phyloP scores from a whole-genome alignment of 1,140 invertebrate genomes.

The Drosophila bifasciata region DNA sequence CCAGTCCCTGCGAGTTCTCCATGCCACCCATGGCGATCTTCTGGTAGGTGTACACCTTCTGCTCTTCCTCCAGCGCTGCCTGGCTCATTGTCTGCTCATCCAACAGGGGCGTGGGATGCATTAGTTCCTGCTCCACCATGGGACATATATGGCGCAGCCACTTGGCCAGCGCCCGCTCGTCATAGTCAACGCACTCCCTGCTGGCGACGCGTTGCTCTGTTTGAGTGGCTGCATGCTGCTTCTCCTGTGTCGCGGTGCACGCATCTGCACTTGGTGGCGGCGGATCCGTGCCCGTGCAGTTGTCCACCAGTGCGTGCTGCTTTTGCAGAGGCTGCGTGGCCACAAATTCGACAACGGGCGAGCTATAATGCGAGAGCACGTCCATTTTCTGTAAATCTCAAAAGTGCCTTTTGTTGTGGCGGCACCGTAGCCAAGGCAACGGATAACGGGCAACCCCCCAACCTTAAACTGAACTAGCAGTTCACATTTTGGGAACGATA shows the following conservation, averaged over 20 bases:
- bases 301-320: slow-evolving; percentile 58
- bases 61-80: slow-evolving; percentile 50
- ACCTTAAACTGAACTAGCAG: no score
- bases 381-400: slow-evolving; percentile 52
- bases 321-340: slow-evolving; percentile 64
- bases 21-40: slow-evolving; percentile 52
- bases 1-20: slow-evolving; percentile 72
- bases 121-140: slow-evolving; percentile 65
- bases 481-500: no score
- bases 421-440: slow-evolving; percentile 49
- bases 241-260: slow-evolving; percentile 46
- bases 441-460: background rate
- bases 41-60: slow-evolving; percentile 69
- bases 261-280: slow-evolving; percentile 42
- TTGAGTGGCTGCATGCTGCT: slow-evolving; percentile 54
- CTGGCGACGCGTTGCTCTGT: slow-evolving; percentile 45
- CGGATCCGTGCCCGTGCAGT: slow-evolving; percentile 72
- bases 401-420: slow-evolving; percentile 1
- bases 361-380: slow-evolving; percentile 75
- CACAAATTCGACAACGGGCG: slow-evolving; percentile 69
- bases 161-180: slow-evolving; percentile 69
- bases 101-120: slow-evolving; percentile 65
- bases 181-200: slow-evolving; percentile 25
- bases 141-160: slow-evolving; percentile 74
- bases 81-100: slow-evolving; percentile 44